Conservation (phyloP, 2,797 vertebrate genomes). For the Apogon talboti region DNA sequence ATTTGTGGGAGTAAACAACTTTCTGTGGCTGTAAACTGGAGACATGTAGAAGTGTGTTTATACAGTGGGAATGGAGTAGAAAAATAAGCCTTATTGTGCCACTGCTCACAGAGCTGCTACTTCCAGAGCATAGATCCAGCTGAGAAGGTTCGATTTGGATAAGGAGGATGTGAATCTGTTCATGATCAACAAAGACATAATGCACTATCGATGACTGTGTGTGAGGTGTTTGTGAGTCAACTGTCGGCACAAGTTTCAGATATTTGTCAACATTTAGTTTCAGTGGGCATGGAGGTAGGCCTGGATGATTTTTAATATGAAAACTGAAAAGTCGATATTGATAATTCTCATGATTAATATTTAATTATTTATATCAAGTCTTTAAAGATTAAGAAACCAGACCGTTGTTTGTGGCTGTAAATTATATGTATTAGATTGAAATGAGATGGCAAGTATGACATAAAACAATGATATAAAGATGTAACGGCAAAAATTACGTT, state of each 20-base stretch:
- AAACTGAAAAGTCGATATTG: no score
- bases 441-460: no score
- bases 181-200: conserved; percentile 9
- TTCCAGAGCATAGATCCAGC: conserved; percentile 31
- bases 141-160: conserved; percentile 29
- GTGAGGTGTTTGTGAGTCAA: conserved; percentile 7
- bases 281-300: conserved; percentile 6
- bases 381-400: no score
- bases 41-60: not conserved
- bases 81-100: conserved; percentile 6
- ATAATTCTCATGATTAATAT: no score
- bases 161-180: conserved; percentile 21
- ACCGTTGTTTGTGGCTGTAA: no score
- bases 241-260: conserved; percentile 15
- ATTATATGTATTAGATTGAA: no score
- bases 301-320: not conserved
- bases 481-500: no score
- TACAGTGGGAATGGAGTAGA: not conserved
- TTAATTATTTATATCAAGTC: no score
- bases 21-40: conserved; percentile 57
- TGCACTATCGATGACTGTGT: conserved; percentile 8
- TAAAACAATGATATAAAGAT: no score
- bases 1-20: conserved; percentile 66
- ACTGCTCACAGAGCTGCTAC: conserved; percentile 20
- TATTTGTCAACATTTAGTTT: conserved; percentile 34